These are phyloP conservation scores for Amphiura filiformis DNA, from an alignment of 35 echinoderm and acorn worm genomes.

Conservation along the genomic window DNA sequence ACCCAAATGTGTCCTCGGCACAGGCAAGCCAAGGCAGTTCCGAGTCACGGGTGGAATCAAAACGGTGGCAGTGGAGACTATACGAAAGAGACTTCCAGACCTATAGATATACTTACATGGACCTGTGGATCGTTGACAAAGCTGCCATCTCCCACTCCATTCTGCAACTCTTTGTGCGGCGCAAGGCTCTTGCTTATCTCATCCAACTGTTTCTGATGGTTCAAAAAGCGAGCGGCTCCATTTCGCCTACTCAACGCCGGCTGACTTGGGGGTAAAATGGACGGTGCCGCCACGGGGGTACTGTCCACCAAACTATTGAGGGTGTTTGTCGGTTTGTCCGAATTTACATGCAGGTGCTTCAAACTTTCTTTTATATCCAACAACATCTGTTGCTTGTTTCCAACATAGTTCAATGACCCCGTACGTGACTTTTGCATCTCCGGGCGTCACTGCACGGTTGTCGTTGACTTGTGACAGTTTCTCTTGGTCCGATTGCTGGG, in stretches of 20 bases:
- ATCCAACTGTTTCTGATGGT: slow-evolving; percentile 43
- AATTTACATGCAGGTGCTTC: slow-evolving; percentile 53
- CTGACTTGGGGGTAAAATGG: not conserved
- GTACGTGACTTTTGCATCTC: slow-evolving; percentile 57
- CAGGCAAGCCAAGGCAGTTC: no score
- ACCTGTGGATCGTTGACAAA: not conserved
- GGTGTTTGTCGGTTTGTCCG: slow-evolving; percentile 7
- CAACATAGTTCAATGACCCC: slow-evolving; percentile 43
- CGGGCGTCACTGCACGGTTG: not conserved
- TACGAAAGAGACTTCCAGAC: no score
- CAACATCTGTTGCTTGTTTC: slow-evolving; percentile 65
- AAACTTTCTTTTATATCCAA: slow-evolving; percentile 65
- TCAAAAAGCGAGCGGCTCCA: slow-evolving; percentile 10
- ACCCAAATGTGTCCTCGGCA: no score
- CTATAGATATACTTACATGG: no score
- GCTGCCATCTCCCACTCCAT: slow-evolving; percentile 17
- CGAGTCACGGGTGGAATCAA: no score
- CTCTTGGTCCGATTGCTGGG: no score
- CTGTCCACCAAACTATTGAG: not conserved
- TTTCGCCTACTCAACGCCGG: not conserved
- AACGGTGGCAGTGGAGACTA: no score
- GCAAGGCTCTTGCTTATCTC: slow-evolving; percentile 29
- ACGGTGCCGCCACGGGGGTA: not conserved
- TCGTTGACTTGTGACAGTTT: not conserved
- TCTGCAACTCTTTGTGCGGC: not conserved